A percentile compares a stretch with the other conserved stretches of the same genome.
phyloP scores from a whole-genome alignment of 1,140 invertebrate species.

The Anoplolepis gracilipes region DNA sequence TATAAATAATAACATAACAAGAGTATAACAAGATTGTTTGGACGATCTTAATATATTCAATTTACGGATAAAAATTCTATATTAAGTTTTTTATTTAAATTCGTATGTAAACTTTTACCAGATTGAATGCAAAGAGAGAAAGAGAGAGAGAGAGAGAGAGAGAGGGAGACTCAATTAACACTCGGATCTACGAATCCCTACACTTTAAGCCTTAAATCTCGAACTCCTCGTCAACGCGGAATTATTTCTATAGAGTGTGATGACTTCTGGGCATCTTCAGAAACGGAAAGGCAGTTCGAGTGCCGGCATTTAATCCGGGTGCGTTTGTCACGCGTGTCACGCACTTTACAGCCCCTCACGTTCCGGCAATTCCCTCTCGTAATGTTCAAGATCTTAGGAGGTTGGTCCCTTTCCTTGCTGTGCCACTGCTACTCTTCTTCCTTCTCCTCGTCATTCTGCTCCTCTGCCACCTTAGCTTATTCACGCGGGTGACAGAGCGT shows the following conservation, averaged over 20 bases:
- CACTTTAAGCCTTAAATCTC: slow-evolving; percentile 39
- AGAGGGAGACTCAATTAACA: no score
- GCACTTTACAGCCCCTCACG: slow-evolving; percentile 59
- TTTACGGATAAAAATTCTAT: neutral
- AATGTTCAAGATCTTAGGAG: slow-evolving; percentile 60
- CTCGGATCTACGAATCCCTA: neutral
- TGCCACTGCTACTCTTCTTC: slow-evolving; percentile 21
- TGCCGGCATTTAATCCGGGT: slow-evolving; percentile 60
- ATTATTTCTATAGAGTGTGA: slow-evolving; percentile 52
- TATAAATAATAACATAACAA: neutral
- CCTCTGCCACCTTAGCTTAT: slow-evolving; percentile 53
- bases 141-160: no score
- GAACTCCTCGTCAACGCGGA: slow-evolving; percentile 12
- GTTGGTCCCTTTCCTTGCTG: neutral
- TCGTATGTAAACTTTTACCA: neutral
- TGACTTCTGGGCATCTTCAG: slow-evolving; percentile 47
- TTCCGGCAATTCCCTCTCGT: slow-evolving; percentile 64
- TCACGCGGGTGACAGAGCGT: slow-evolving; percentile 59
- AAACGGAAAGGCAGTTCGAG: slow-evolving; percentile 39
- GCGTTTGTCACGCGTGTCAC: slow-evolving; percentile 69
- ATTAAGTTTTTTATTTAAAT: slow-evolving; percentile 2
- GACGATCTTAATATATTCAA: neutral
- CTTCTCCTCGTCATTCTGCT: neutral
- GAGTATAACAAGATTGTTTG: neutral
- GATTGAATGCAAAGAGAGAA: neutral